Evolutionary conservation across 2,888 invertebrate genomes (phyloP).

Genomic region (Meloe dianella): DNA sequence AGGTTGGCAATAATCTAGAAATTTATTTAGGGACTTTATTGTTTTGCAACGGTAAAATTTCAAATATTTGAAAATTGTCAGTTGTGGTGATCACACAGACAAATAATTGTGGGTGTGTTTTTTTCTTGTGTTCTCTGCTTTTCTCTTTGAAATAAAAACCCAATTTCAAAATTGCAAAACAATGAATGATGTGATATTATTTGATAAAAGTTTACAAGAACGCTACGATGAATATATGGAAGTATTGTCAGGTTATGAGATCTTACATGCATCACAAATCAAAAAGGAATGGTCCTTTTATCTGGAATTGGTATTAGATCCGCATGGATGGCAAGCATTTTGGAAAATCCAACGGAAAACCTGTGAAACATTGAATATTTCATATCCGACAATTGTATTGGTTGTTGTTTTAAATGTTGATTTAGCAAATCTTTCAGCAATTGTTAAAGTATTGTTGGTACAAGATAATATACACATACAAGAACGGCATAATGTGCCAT

Average conservation of each 20-base stretch:
- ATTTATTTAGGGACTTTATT: neutral
- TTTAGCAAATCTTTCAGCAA: constrained; percentile 63
- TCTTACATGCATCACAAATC: constrained; percentile 62
- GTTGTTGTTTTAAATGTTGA: constrained; percentile 66
- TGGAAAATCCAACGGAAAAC: constrained; percentile 72
- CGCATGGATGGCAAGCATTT: constrained; percentile 72
- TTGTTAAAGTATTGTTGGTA: constrained; percentile 68
- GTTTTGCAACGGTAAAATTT: constrained; percentile 5
- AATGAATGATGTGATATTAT: constrained; percentile 66
- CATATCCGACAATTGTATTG: constrained; percentile 70
- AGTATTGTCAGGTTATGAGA: constrained; percentile 59
- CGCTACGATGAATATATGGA: constrained; percentile 63
- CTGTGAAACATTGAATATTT: constrained; percentile 69
- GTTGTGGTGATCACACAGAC: too few species aligned
- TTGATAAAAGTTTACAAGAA: constrained; percentile 65
- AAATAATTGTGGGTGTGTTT: too few species aligned
- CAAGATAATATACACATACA: constrained; percentile 70
- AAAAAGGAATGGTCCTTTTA: constrained; percentile 64
- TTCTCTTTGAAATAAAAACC: too few species aligned
- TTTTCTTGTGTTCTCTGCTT: constrained; percentile 5
- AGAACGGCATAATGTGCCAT: constrained; percentile 65
- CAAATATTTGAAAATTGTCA: neutral
- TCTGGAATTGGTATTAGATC: constrained; percentile 67
- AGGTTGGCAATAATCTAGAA: too few species aligned
- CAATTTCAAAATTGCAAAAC: neutral